phyloP scores from a whole-genome alignment of 2,797 vertebrate genomes.

The Ispidina picta region DNA sequence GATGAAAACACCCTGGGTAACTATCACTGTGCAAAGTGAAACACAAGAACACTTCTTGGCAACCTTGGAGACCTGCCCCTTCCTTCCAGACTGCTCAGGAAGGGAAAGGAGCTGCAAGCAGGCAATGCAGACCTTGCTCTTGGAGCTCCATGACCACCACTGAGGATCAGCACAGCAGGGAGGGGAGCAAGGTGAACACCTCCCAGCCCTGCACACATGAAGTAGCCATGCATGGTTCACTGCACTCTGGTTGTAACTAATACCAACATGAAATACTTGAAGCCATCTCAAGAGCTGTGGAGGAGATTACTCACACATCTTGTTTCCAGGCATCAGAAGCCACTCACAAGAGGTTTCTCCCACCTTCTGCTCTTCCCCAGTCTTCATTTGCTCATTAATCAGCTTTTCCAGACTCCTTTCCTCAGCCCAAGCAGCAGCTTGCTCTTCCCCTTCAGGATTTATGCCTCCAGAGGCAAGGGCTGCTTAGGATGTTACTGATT shows the following conservation, averaged over 20 bases:
- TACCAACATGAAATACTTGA: neutral
- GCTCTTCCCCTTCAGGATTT: neutral
- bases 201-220: neutral
- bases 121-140: neutral
- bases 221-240: neutral
- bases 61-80: neutral
- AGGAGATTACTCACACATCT: neutral
- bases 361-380: neutral
- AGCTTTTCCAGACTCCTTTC: neutral
- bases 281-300: neutral
- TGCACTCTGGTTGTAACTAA: neutral
- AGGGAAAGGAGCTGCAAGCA: neutral
- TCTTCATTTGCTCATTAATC: neutral
- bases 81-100: slow-evolving; percentile 1
- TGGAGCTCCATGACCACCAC: neutral
- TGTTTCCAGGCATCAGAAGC: slow-evolving; percentile 18
- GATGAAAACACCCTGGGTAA: neutral
- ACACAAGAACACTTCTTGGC: slow-evolving; percentile 31
- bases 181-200: neutral
- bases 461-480: neutral
- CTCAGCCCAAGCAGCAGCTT: neutral
- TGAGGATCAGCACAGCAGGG: neutral
- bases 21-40: slow-evolving; percentile 44
- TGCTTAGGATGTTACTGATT: neutral
- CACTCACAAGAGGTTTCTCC: slow-evolving; percentile 1